These are phyloP conservation scores for Nerophis ophidion DNA, from an alignment of 2,113 vertebrate genomes.

Conservation along the genomic window DNA sequence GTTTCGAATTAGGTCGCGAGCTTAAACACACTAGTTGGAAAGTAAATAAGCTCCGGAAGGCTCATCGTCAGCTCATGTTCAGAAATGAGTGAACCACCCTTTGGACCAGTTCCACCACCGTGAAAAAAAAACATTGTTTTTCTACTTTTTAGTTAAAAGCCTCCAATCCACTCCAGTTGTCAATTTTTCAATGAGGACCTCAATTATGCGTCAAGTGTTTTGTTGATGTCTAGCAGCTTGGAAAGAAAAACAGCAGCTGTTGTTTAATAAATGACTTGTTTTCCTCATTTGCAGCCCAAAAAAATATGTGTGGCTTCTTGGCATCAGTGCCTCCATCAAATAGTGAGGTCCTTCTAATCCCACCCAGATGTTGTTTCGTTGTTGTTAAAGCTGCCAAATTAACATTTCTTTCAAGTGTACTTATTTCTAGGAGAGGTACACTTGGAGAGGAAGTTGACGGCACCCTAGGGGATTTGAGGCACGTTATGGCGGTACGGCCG, in stretches of 20 bases:
- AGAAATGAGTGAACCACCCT: not conserved
- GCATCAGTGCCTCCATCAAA: conserved; percentile 33
- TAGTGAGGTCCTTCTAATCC: conserved; percentile 61
- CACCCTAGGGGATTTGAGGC: not conserved
- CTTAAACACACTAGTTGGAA: too few relatives aligned
- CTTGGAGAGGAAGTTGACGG: conserved; percentile 11
- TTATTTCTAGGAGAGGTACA: conserved; percentile 37
- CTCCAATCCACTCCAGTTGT: conserved; percentile 1
- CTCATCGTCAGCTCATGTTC: too few relatives aligned
- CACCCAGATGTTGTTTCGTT: conserved; percentile 40
- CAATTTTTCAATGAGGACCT: conserved; percentile 13
- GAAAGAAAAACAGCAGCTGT: conserved; percentile 29
- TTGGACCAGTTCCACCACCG: not conserved
- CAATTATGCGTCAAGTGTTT: conserved; percentile 24
- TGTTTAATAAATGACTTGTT: conserved; percentile 49
- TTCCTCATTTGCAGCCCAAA: conserved; percentile 32
- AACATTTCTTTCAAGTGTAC: conserved; percentile 61
- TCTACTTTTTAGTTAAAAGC: conserved; percentile 1
- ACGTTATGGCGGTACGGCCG: not conserved
- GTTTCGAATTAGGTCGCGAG: too few relatives aligned
- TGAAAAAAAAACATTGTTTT: not conserved
- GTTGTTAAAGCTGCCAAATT: conserved; percentile 46
- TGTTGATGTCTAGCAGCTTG: conserved; percentile 37
- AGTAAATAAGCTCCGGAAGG: too few relatives aligned
- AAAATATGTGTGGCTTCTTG: conserved; percentile 52